These are phyloP conservation scores for Gopherus evgoodei DNA, from an alignment of 2,113 vertebrate species.

Conservation along the genomic window DNA sequence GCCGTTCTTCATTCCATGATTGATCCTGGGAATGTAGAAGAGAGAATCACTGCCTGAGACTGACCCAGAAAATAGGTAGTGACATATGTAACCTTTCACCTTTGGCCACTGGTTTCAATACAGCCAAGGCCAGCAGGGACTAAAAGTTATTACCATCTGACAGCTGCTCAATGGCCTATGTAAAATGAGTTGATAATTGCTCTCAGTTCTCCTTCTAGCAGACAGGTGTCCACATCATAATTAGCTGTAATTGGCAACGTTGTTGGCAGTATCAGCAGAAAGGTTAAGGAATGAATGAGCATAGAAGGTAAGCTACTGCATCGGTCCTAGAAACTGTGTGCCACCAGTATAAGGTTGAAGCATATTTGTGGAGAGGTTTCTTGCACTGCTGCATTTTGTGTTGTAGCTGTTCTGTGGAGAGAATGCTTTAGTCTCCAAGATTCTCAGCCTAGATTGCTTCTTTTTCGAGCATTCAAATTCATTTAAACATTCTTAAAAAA, in stretches of 20 bases:
- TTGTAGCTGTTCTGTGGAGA: constrained; percentile 12
- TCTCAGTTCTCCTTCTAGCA: constrained; percentile 45
- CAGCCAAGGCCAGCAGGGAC: constrained; percentile 11
- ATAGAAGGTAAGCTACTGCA: neutral
- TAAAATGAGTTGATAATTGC: constrained; percentile 59
- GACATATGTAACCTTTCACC: constrained; percentile 25
- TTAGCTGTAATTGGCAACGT: constrained; percentile 63
- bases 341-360: neutral
- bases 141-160: constrained; percentile 55
- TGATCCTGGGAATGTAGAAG: neutral
- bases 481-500: neutral
- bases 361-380: neutral
- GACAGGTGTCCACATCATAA: constrained; percentile 70
- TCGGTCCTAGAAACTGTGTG: neutral
- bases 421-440: neutral
- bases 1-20: neutral
- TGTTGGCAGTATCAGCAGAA: constrained; percentile 51
- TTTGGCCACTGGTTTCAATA: constrained; percentile 52
- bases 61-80: constrained; percentile 26
- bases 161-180: constrained; percentile 59
- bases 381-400: neutral
- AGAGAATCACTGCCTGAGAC: neutral
- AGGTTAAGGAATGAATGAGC: constrained; percentile 48
- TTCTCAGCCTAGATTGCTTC: neutral
- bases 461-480: neutral